Evolutionary conservation across 2,797 vertebrate species (phyloP).

Genomic region (Poecile montanus): DNA sequence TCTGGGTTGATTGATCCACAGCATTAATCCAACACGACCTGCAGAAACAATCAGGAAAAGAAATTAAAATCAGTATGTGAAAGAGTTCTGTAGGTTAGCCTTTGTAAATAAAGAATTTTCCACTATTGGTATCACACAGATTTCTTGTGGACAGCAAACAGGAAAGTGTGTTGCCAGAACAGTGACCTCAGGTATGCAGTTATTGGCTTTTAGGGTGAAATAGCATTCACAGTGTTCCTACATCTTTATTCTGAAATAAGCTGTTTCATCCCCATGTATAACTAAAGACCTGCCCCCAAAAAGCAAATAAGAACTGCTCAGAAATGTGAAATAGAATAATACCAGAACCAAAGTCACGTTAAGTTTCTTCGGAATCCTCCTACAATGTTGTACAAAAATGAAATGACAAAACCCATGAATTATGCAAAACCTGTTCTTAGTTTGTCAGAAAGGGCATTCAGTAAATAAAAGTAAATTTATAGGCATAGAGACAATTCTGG

Average conservation of each 20-base stretch:
- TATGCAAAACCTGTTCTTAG: not conserved
- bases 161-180: not conserved
- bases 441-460: not conserved
- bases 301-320: not conserved
- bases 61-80: not conserved
- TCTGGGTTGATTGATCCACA: conserved; percentile 12
- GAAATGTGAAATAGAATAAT: not conserved
- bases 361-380: not conserved
- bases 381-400: not conserved
- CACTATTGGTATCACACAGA: not conserved
- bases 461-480: not conserved
- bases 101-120: not conserved
- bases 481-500: not conserved
- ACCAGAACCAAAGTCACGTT: not conserved
- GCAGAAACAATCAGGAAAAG: conserved; percentile 61
- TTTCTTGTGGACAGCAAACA: not conserved
- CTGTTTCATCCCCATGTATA: not conserved
- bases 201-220: not conserved
- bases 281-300: not conserved
- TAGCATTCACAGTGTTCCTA: not conserved
- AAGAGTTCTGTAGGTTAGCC: not conserved
- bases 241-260: not conserved
- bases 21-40: conserved; percentile 53
- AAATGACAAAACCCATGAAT: not conserved
- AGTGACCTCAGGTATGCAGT: not conserved